Evolutionary conservation across 2,797 vertebrate species (phyloP).

Genomic region (Meriones psammophilus): DNA sequence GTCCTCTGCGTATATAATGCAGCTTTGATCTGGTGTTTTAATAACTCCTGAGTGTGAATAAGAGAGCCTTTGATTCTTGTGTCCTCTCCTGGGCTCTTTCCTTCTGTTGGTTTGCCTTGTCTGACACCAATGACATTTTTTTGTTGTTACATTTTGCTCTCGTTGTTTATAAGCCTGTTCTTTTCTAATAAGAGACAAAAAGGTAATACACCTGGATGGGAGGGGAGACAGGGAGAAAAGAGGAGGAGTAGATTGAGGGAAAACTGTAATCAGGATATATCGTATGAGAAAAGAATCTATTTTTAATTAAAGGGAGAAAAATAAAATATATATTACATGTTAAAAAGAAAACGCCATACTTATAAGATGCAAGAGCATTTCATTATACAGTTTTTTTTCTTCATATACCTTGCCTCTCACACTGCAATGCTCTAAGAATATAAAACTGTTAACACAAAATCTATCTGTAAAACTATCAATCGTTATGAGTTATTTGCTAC

Average conservation of each 20-base stretch:
- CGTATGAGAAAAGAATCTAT: neutral
- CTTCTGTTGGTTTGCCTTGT: neutral
- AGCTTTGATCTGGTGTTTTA: too few relatives aligned
- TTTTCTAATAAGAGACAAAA: neutral
- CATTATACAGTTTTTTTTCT: neutral
- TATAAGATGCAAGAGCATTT: neutral
- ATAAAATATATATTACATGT: neutral
- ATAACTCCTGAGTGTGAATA: neutral
- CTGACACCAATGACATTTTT: neutral
- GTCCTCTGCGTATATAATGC: neutral
- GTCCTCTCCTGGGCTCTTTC: too few relatives aligned
- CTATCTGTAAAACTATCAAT: conserved; percentile 5
- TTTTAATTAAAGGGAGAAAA: neutral
- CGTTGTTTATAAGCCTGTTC: neutral
- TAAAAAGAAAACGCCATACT: neutral
- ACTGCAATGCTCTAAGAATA: neutral
- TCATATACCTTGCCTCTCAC: conserved; percentile 8
- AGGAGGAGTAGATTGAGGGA: neutral
- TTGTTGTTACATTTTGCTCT: neutral
- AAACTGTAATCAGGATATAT: neutral
- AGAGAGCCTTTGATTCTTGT: neutral
- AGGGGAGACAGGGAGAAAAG: neutral
- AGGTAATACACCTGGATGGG: neutral
- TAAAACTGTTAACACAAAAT: conserved; percentile 50
- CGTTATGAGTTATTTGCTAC: neutral